These are phyloP conservation scores for Tapirus indicus DNA, from an alignment of 2,797 vertebrate species.

Conservation along the genomic window DNA sequence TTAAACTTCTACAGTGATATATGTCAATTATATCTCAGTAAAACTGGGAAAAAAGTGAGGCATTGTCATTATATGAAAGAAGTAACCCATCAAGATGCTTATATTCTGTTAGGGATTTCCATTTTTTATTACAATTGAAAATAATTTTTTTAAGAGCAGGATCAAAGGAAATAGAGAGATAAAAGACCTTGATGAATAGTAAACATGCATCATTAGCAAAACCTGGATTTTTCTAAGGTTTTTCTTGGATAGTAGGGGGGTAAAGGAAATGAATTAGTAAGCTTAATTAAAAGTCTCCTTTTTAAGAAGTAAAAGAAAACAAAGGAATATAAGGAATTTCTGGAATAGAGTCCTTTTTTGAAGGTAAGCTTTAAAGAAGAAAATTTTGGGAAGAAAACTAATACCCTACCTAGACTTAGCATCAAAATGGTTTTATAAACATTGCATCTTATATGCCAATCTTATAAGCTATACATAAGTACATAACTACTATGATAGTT, in stretches of 20 bases:
- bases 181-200: not conserved
- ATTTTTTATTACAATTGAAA: conserved; percentile 12
- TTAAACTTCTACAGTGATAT: too few relatives aligned
- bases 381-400: conserved; percentile 74
- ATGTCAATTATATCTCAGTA: not conserved
- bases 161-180: conserved; percentile 1
- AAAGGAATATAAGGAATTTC: not conserved
- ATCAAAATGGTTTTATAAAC: conserved; percentile 80
- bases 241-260: not conserved
- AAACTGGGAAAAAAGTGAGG: not conserved
- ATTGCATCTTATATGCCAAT: conserved; percentile 59
- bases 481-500: not conserved
- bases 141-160: not conserved
- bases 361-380: not conserved
- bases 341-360: not conserved
- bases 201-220: conserved; percentile 11
- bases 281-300: not conserved
- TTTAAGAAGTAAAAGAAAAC: conserved; percentile 21
- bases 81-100: not conserved
- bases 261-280: conserved; percentile 10
- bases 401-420: conserved; percentile 70
- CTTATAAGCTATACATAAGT: not conserved
- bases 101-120: not conserved
- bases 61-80: conserved; percentile 18
- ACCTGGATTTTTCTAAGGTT: not conserved